Base-by-base conservation (phyloP, 2,113 vertebrate genomes). In the Mustela lutreola region DNA sequence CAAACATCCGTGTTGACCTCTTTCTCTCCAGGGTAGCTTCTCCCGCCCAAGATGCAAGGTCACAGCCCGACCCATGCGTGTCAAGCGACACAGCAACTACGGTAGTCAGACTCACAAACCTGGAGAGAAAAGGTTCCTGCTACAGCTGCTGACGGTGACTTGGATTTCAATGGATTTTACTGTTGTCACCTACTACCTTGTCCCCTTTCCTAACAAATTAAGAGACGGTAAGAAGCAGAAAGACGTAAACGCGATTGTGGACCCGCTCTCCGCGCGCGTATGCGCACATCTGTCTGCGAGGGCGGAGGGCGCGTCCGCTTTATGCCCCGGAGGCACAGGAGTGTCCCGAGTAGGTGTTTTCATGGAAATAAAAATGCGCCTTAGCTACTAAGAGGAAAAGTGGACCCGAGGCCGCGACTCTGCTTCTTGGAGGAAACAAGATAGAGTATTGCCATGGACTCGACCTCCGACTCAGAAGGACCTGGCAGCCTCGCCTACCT, bases 311-410 rank as follows among this genome's bases (percentile, higher is more conserved):
- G 6, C 6, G 56, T 92, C 7, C 2, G 4, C 15, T 60, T 65
- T 39, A 50, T 39, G 15, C 85, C 53, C 14, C 16, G 1, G 58
- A 73, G 22, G 7, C 58, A 67, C 45, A 48, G 36, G 94, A 62
- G 4, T 39, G 75, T 53, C n/a, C 56, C n/a, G 19, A 56, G 31
- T 76, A 24, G 14, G 5, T 28, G 24, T 67, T 58, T 33, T 53
- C 26, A 53, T 15, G 10, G 28, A 60, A 53, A 48, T 9, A 11
- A 78, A 83, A 60, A 76, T 12, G 12, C 15, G 8, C 39, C 11
- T 60, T 62, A 21, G 14, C 80, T 45, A 70, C 7, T 85, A 76
- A 75, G 15, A n/a, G n/a, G 78, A 65, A 97, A 58, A 70, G 12
- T 81, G 39, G 89, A 42, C 75, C 31, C 24, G 24, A 94, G 48